Base-by-base conservation (phyloP, 2,888 invertebrate genomes). In the Hirudinaria manillensis region DNA sequence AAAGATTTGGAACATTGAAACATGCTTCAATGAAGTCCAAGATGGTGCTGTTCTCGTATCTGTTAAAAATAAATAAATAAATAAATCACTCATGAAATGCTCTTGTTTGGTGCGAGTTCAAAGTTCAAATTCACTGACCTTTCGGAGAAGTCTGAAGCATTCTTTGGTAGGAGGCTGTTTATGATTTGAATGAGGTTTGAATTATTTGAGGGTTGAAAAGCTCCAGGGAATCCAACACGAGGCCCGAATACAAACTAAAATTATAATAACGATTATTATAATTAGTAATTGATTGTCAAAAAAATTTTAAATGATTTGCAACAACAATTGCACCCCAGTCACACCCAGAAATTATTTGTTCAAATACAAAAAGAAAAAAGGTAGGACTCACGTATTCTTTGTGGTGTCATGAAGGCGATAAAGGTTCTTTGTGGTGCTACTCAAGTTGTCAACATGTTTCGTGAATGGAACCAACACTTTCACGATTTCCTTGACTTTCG, bases 1-100 rank as follows among this genome's bases (percentile, higher is more conserved):
- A 95, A 78, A 96, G 88, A 83, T 93, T 92, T 16, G 95, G 95
- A 84, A 93, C 93, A 81, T 92, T 91, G 36, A 92, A 90, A 78
- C 95, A 87, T 0, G 95, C 93, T 86, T 91, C 91, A 27, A 95
- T 89, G 83, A 96, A 94, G 85, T 96, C 93, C 76, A 96, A 87
- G 66, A 94, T 93, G 29, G 53, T 27, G 68, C 70, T 36, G 70
- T 45, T 4, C 34, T 68, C 32, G n/a, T 51, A 55, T 53, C 32
- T 29, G 55, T 68, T 29, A 34, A 51, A 34, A 45, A n/a, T n/a
- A n/a, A n/a, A n/a, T n/a, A n/a, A n/a, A n/a, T n/a, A n/a, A n/a
- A 45, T 34, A 34, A 71, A 71, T 71, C 24, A 32, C 3, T 32
- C 10, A 68, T 36, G 24, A 68, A 68, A 7, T 45, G 3, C 45